phyloP scores from a whole-genome alignment of 2,797 vertebrate species.

The Loriculus beryllinus region DNA sequence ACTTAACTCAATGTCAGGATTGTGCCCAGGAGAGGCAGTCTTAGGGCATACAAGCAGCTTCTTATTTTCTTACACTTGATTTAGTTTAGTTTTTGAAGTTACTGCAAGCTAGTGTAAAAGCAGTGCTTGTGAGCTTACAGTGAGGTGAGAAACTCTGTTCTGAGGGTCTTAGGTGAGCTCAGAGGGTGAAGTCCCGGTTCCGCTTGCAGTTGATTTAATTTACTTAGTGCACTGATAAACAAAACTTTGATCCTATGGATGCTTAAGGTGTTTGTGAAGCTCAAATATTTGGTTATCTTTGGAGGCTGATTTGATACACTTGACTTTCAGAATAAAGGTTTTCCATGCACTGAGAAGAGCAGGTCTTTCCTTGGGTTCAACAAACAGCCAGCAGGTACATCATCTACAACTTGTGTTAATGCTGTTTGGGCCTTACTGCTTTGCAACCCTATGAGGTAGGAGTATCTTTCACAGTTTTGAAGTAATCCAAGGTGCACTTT shows the following conservation, averaged over 20 bases:
- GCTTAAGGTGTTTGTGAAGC: slow-evolving; percentile 16
- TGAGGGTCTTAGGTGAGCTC: not conserved
- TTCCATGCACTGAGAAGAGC: not conserved
- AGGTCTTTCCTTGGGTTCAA: not conserved
- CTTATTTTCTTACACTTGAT: not conserved
- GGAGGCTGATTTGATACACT: not conserved
- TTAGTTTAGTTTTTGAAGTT: not conserved
- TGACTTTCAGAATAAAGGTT: not conserved
- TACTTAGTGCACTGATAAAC: slow-evolving; percentile 22
- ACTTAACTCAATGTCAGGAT: not conserved
- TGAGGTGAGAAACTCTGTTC: not conserved
- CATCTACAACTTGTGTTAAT: not conserved
- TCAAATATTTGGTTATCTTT: slow-evolving; percentile 45
- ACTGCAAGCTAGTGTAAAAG: not conserved
- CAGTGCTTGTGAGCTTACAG: not conserved
- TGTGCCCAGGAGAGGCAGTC: not conserved
- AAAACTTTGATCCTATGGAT: slow-evolving; percentile 50
- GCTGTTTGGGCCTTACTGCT: not conserved
- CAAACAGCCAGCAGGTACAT: not conserved
- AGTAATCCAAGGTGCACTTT: not conserved
- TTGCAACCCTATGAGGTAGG: not conserved
- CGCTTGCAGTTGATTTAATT: not conserved
- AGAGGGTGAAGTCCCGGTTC: slow-evolving; percentile 29
- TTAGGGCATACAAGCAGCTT: not conserved
- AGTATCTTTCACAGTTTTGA: not conserved